Evolutionary conservation across 1,140 invertebrate species (phyloP).

Genomic region (Ephestia elutella): DNA sequence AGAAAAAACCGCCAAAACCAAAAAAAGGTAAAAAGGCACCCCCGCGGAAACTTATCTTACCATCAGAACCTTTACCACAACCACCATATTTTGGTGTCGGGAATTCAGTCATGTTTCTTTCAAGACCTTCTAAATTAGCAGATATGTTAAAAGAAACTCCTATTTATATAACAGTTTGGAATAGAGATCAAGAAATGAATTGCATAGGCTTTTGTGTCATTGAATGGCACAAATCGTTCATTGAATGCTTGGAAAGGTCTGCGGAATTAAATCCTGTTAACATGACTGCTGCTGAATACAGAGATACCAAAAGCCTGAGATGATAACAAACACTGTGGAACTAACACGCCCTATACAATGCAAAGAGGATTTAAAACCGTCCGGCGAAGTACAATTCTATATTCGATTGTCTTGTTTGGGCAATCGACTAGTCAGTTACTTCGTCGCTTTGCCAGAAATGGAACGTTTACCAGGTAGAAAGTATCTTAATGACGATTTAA

Average conservation of each 20-base stretch:
- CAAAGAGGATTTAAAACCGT: slow-evolving; percentile 62
- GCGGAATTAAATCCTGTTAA: slow-evolving; percentile 54
- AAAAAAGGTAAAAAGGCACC: slow-evolving; percentile 47
- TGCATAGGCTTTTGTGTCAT: slow-evolving; percentile 57
- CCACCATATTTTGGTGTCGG: slow-evolving; percentile 64
- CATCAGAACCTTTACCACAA: slow-evolving; percentile 62
- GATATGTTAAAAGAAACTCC: slow-evolving; percentile 59
- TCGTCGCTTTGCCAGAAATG: slow-evolving; percentile 64
- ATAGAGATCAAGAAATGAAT: slow-evolving; percentile 61
- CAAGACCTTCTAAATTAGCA: slow-evolving; percentile 58
- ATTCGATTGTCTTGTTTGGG: slow-evolving; percentile 60
- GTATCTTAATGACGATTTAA: slow-evolving; percentile 60
- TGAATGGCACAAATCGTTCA: slow-evolving; percentile 60
- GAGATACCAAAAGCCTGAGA: slow-evolving; percentile 50
- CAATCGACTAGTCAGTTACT: slow-evolving; percentile 55
- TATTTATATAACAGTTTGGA: slow-evolving; percentile 61
- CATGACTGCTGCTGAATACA: slow-evolving; percentile 55
- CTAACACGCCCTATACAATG: slow-evolving; percentile 49
- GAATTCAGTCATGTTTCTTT: slow-evolving; percentile 58
- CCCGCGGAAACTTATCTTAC: slow-evolving; percentile 43
- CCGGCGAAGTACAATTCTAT: slow-evolving; percentile 61
- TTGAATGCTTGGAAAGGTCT: slow-evolving; percentile 48
- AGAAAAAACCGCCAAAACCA: slow-evolving; percentile 37
- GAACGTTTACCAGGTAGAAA: slow-evolving; percentile 60
- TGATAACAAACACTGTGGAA: slow-evolving; percentile 62